A percentile compares a stretch with the other conserved stretches of the same genome.
phyloP scores from a whole-genome alignment of 2,888 invertebrate species.

The Suillia variegata region DNA sequence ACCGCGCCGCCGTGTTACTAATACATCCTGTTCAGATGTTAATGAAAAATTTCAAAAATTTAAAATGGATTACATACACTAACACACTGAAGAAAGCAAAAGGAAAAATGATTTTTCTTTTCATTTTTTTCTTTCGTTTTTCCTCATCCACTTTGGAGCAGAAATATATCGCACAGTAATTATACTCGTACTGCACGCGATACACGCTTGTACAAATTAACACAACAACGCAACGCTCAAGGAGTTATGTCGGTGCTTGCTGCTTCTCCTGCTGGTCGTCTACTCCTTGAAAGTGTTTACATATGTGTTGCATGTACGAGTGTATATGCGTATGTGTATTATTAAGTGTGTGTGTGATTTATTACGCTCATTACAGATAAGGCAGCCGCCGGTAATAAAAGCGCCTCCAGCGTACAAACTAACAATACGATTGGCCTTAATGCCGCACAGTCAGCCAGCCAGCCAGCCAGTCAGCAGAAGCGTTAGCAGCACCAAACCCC shows the following conservation, averaged over 20 bases:
- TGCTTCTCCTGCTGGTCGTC: too few relatives aligned
- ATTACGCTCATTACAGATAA: slow-evolving; percentile 21
- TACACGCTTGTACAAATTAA: slow-evolving; percentile 11
- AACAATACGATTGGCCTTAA: slow-evolving; percentile 14
- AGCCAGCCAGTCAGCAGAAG: too few relatives aligned
- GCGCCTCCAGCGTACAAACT: background rate
- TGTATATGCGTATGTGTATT: background rate
- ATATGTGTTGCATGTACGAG: too few relatives aligned
- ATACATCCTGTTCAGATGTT: slow-evolving; percentile 1
- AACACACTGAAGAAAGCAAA: background rate
- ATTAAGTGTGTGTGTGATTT: slow-evolving; percentile 18
- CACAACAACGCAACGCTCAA: too few relatives aligned
- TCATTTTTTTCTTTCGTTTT: too few relatives aligned
- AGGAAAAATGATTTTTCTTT: too few relatives aligned
- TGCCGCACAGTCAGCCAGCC: too few relatives aligned
- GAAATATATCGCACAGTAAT: background rate
- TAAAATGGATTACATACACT: slow-evolving; percentile 8
- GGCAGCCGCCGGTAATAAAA: background rate
- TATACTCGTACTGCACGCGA: slow-evolving; percentile 7
- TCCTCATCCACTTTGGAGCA: too few relatives aligned
- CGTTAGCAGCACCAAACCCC: too few relatives aligned
- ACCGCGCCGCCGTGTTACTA: slow-evolving; percentile 8
- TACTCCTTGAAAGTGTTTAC: too few relatives aligned
- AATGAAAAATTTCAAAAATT: background rate
- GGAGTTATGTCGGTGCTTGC: too few relatives aligned